Percentiles rank a stretch among this genome's conserved stretches.
phyloP scores from a whole-genome alignment of 1,140 invertebrate genomes.

The Melitaea cinxia region DNA sequence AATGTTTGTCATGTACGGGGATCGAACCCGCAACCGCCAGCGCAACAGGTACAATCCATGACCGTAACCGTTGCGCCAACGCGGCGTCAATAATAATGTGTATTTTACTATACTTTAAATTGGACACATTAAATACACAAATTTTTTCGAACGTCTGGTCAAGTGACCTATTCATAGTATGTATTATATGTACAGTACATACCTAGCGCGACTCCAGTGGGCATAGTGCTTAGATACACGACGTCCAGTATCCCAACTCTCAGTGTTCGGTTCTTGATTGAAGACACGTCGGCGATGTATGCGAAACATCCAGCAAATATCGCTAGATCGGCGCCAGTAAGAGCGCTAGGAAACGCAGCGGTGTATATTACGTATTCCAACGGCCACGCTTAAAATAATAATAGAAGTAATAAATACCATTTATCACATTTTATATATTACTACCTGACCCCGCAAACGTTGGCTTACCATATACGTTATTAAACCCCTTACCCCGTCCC shows the following conservation, averaged over 20 bases:
- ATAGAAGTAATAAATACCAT: not conserved
- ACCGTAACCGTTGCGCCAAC: no score
- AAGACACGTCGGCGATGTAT: conserved; percentile 88
- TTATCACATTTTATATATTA: not conserved
- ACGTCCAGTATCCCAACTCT: conserved; percentile 88
- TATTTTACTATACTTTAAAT: no score
- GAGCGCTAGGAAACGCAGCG: conserved; percentile 86
- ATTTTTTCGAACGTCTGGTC: no score
- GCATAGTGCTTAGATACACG: conserved; percentile 88
- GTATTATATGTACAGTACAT: conserved; percentile 7
- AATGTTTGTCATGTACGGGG: no score
- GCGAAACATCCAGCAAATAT: conserved; percentile 89
- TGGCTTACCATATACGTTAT: no score
- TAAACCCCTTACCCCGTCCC: no score
- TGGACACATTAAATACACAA: no score
- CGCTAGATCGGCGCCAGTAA: conserved; percentile 88
- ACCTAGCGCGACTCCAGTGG: conserved; percentile 87
- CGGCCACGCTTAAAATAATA: conserved; percentile 82
- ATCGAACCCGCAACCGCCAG: no score
- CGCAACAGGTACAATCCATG: no score
- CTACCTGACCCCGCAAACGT: no score
- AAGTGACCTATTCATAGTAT: no score
- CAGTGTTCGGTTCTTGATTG: conserved; percentile 84
- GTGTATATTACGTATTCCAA: conserved; percentile 88
- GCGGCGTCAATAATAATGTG: no score